Conservation (phyloP, 2,113 vertebrate genomes). For the Colistium nudipinnis region DNA sequence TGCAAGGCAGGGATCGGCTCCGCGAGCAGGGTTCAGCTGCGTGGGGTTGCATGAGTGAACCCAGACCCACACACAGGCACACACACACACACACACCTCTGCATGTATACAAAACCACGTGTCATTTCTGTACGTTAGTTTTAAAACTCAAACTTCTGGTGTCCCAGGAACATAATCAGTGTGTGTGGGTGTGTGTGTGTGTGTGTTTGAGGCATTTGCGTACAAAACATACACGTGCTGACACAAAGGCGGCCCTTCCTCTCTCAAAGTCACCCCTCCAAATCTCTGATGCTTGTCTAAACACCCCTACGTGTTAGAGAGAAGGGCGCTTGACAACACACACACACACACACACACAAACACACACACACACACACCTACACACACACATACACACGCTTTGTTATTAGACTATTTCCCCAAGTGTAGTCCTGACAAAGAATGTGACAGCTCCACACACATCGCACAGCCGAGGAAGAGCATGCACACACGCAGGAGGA, state of each 20-base stretch:
- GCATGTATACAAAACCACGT: no score
- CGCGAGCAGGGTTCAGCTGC: conserved; percentile 26
- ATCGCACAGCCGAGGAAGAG: conserved; percentile 28
- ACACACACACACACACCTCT: conserved; percentile 3
- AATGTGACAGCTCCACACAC: conserved; percentile 75
- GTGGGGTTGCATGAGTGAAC: conserved; percentile 42
- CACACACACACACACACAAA: conserved; percentile 21
- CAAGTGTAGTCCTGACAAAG: conserved; percentile 62
- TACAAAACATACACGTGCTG: conserved; percentile 41
- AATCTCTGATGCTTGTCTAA: conserved; percentile 63
- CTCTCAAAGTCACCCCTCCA: conserved; percentile 39
- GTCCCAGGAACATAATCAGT: not conserved
- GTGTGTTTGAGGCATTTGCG: conserved; percentile 22
- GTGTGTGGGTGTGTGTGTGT: conserved; percentile 1
- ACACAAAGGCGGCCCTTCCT: conserved; percentile 27
- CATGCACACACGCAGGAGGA: conserved; percentile 41
- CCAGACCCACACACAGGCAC: conserved; percentile 25
- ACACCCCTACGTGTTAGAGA: conserved; percentile 46
- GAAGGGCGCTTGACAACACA: conserved; percentile 38
- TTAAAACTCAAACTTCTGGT: conserved; percentile 6
- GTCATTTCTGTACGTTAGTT: not conserved
- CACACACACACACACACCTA: not conserved
- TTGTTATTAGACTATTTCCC: conserved; percentile 67
- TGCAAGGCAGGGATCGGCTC: conserved; percentile 67
- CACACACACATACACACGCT: conserved; percentile 24